Base-by-base conservation (phyloP, 2,888 invertebrate genomes). In the Arrhopalites spinosus region DNA sequence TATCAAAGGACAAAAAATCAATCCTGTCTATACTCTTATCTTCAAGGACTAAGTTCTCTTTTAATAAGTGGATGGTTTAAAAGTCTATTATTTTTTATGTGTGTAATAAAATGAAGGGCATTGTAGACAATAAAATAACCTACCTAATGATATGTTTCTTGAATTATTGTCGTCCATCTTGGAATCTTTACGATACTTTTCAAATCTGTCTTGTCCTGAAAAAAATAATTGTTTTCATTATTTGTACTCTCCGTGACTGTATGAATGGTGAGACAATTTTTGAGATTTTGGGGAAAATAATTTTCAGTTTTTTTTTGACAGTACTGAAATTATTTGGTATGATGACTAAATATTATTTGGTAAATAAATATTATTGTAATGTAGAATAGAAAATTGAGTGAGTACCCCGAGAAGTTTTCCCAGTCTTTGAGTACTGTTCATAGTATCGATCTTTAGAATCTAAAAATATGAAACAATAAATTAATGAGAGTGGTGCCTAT, bases 131-230 rank as follows among this genome's bases (percentile, higher is more conserved):
- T n/a, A n/a, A n/a, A n/a, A n/a, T n/a, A n/a, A n/a, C n/a, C n/a
- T n/a, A n/a, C n/a, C n/a, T n/a, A n/a, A n/a, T n/a, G n/a, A n/a
- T n/a, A n/a, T n/a, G n/a, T n/a, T n/a, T n/a, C n/a, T n/a, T n/a
- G n/a, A n/a, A n/a, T 20, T 50, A 8, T 15, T 36, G 66, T 50
- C 8, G 11, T 67, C 74, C 25, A 56, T 7, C 59, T 67, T 67
- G 23, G 66, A 23, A n/a, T 67, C 74, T 29, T 56, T 74, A 29
- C 74, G 53, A 36, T 74, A 74, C 56, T 74, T 74, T 59, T 67
- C 74, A 43, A 74, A 74, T 25, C 67, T 50, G 29, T 74, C 74
- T 13, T 27, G n/a, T n/a, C 74, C 74, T 74, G 56, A 17, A 59
- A 56, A 43, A 68, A 68, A 8, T 11, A 30, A 36, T 13, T 30